Evolutionary conservation across 23 tunicate genomes (phyloP), one percentile per base, ranked within the genome.

Genomic region (Corella eumyota): DNA sequence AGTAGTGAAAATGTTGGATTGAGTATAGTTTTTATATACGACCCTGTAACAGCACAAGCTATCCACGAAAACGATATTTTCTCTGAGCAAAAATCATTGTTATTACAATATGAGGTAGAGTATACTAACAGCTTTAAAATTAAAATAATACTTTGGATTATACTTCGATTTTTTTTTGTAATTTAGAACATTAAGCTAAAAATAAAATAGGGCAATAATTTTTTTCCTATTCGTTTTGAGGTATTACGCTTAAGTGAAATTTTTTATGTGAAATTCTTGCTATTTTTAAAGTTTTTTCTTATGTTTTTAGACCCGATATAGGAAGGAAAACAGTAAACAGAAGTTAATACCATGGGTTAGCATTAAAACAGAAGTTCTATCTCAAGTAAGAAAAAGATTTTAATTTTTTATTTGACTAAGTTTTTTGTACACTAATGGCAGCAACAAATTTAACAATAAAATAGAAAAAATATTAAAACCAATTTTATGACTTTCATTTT

Each of bases 331-430:
- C 3, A 47, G 40, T 28, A 64, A 69, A 20, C 5, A 79, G 33
- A 83, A 78, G 52, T 58, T 93, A 9, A 93, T 93, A 21, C 99
- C 99, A 9, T 93, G 99, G 99, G 64, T 93, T 53, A 84, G 95
- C 65, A 93, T 93, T 24, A 93, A 93, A 50, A 93, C 99, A 0
- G 99, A 93, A 64, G 73, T 93, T 32, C 74, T 83, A 5, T 84
- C 90, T 5, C 99, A 85, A 65, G 95, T 85, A 56, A 68, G 29
- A 20, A 11, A 48, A 13, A 60, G 31, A 60, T 11, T 9, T 9
- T 19, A 64, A 23, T 64, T 6, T 13, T 50, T 64, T 17, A 6
- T 11, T 20, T n/a, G n/a, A n/a, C 26, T 17, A 11, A 6, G 15
- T 13, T 13, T 13, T 6, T 11, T 27, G 31, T 26, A 31, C n/a